These are phyloP conservation scores for Phocides pigmalion DNA, from an alignment of 1,140 invertebrate genomes.

Conservation along the genomic window DNA sequence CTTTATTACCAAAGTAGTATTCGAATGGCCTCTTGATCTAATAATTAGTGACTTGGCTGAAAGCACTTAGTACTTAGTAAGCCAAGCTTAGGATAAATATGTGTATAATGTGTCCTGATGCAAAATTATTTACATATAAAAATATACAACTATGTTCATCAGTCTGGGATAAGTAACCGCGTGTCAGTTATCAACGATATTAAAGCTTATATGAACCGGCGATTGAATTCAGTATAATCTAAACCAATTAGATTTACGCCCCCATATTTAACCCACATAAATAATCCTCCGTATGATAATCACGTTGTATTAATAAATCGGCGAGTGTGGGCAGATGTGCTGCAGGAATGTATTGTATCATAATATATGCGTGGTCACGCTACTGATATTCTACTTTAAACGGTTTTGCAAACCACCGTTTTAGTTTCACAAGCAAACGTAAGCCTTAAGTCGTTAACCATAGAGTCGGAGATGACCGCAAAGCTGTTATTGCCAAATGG, in stretches of 20 bases:
- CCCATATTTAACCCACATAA: constrained; percentile 2
- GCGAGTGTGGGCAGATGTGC: constrained; percentile 42
- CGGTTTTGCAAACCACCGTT: constrained; percentile 6
- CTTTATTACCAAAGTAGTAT: no score
- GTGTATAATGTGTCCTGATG: no score
- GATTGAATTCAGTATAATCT: neutral
- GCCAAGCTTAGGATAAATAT: no score
- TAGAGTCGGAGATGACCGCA: constrained; percentile 29
- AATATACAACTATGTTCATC: no score
- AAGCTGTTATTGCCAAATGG: constrained; percentile 21
- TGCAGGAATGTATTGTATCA: constrained; percentile 43
- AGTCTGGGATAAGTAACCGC: no score
- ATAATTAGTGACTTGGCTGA: no score
- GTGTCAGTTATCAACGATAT: no score
- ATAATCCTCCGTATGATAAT: constrained; percentile 40
- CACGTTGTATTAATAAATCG: constrained; percentile 54
- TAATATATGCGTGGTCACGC: constrained; percentile 57
- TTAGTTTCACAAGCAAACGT: constrained; percentile 27
- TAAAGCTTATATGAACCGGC: no score
- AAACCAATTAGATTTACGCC: constrained; percentile 7
- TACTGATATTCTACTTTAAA: constrained; percentile 45
- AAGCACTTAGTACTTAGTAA: no score
- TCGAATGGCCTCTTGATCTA: no score
- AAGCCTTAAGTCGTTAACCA: constrained; percentile 14
- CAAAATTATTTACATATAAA: no score